These are phyloP conservation scores for Drosophila quasianomalipes DNA, from an alignment of 2,888 invertebrate species.

Conservation along the genomic window DNA sequence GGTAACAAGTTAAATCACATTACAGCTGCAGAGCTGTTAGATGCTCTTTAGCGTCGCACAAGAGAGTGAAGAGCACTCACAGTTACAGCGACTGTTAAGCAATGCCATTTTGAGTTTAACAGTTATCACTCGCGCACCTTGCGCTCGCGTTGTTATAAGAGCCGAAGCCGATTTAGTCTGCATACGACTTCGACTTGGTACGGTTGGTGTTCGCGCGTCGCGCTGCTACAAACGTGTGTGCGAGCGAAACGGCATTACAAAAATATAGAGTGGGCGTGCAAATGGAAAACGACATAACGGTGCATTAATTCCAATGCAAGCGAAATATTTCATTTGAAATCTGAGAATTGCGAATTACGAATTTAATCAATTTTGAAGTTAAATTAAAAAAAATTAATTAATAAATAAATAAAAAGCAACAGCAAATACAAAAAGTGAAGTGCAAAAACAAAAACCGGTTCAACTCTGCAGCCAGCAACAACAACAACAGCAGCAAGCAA, in stretches of 20 bases:
- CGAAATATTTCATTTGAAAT: slow-evolving; percentile 21
- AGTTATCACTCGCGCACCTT: slow-evolving; percentile 1
- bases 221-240: slow-evolving; percentile 44
- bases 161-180: slow-evolving; percentile 42
- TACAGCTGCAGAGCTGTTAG: slow-evolving; percentile 3
- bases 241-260: slow-evolving; percentile 57
- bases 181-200: slow-evolving; percentile 53
- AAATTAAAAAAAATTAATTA: slow-evolving; percentile 3
- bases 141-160: slow-evolving; percentile 37
- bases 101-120: slow-evolving; percentile 48
- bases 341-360: slow-evolving; percentile 10
- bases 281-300: slow-evolving; percentile 61
- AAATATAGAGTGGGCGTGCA: slow-evolving; percentile 52
- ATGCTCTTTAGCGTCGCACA: slow-evolving; percentile 7
- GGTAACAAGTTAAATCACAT: slow-evolving; percentile 10
- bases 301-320: slow-evolving; percentile 48
- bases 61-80: slow-evolving; percentile 20
- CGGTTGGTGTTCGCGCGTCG: slow-evolving; percentile 48
- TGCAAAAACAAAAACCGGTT: slow-evolving; percentile 81
- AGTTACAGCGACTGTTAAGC: slow-evolving; percentile 15
- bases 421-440: slow-evolving; percentile 71
- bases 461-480: slow-evolving; percentile 66
- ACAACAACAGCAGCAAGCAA: slow-evolving; percentile 44
- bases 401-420: slow-evolving; percentile 15
- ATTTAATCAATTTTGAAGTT: slow-evolving; percentile 45